phyloP scores from a whole-genome alignment of 2,113 vertebrate genomes.

The Paraplagusia blochii region DNA sequence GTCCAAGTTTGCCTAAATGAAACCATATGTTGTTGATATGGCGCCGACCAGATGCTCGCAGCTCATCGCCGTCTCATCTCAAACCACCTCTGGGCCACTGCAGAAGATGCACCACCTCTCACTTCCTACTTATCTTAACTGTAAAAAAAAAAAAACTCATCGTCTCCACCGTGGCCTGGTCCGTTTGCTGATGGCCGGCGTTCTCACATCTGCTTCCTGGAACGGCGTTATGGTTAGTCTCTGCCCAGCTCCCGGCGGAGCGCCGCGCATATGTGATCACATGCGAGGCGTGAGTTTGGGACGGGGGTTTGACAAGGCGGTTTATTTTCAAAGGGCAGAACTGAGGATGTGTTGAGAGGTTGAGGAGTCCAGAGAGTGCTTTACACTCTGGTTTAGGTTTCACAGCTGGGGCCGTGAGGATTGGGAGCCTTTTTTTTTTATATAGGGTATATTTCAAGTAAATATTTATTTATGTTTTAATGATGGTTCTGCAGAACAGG shows the following conservation, averaged over 20 bases:
- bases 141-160: constrained; percentile 46
- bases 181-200: constrained; percentile 47
- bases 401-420: no score
- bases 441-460: constrained; percentile 6
- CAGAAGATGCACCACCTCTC: constrained; percentile 33
- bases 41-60: constrained; percentile 23
- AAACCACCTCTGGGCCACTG: constrained; percentile 17
- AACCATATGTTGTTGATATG: constrained; percentile 42
- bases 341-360: constrained; percentile 73
- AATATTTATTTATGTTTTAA: constrained; percentile 14
- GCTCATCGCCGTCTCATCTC: constrained; percentile 24
- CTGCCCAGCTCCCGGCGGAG: constrained; percentile 60
- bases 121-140: constrained; percentile 27
- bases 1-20: constrained; percentile 36
- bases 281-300: constrained; percentile 57
- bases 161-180: constrained; percentile 34
- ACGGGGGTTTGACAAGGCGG: constrained; percentile 46
- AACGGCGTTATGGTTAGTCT: constrained; percentile 58
- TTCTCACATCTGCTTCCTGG: constrained; percentile 74
- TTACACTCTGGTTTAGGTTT: constrained; percentile 65
- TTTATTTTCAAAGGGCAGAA: constrained; percentile 72
- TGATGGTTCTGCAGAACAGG: constrained; percentile 45
- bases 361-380: constrained; percentile 70
- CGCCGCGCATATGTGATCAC: constrained; percentile 59
- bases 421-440: not conserved